Conservation (phyloP, 2,113 vertebrate species). For the Daubentonia madagascariensis region DNA sequence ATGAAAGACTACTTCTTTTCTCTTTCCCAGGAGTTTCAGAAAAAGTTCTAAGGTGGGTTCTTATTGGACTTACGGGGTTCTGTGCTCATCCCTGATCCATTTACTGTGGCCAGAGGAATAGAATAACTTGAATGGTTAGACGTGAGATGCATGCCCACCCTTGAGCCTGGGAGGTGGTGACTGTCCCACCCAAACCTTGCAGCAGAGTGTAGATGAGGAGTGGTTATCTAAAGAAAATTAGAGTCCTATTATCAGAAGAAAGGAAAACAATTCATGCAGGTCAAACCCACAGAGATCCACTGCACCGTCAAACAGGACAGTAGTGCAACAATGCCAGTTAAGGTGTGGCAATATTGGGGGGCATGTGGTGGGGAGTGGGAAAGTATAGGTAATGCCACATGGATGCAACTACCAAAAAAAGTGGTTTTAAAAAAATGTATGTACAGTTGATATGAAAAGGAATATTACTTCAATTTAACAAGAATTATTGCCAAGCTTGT, state of each 20-base stretch:
- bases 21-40: neutral
- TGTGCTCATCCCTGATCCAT: neutral
- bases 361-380: neutral
- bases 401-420: neutral
- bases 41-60: neutral
- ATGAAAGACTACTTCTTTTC: neutral
- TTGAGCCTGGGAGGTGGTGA: neutral
- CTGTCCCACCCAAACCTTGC: neutral
- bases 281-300: neutral
- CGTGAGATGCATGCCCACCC: neutral
- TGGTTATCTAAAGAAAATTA: neutral
- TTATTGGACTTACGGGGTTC: neutral
- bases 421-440: neutral
- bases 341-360: neutral
- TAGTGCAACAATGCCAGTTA: no score
- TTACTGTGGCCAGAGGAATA: neutral
- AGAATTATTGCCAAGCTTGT: neutral
- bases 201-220: neutral
- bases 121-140: neutral
- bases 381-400: no score
- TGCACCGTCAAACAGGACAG: accelerated
- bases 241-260: neutral
- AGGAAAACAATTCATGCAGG: neutral
- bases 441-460: neutral
- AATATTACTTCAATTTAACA: neutral